Base-by-base conservation (phyloP, 2,888 invertebrate genomes). In the Dinocampus coccinellae region DNA sequence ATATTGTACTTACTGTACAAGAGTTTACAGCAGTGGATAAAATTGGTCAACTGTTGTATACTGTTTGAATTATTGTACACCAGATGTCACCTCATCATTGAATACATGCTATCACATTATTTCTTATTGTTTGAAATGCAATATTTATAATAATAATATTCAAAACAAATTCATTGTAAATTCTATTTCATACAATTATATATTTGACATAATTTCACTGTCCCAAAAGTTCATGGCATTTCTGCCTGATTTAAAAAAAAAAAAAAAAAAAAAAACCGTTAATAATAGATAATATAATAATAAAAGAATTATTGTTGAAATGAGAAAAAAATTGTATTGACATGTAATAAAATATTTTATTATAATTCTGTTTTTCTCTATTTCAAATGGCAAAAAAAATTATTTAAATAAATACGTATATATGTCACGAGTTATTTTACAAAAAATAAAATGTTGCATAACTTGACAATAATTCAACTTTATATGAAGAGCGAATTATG, bases 401-500 rank as follows among this genome's bases (percentile, higher is more conserved):
- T 58, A 3, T 9, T 33, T 33, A 34, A 16, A 58, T 34, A 33
- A n/a, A 55, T 53, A 57, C 11, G 36, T 3, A 16, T 4, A 34
- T 16, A 13, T 16, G 9, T 3, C 3, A 55, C 36, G 13, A 20
- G n/a, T 13, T 20, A 42, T 29, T 36, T 36, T 16, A 69, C 1
- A 16, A 16, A 52, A 24, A 60, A 47, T 34, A 55, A n/a, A 24
- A n/a, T 24, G 16, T 76, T 77, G 70, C 73, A 72, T 66, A 77
- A 77, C 65, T 6, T 62, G 20, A 26, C 20, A 58, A 65, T 29
- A 66, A 67, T 29, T 64, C 66, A 64, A 65, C 73, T 74, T 77
- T 79, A 82, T 80, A 79, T 58, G 34, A 47, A 80, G 77, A 79
- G 75, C 73, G 76, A 80, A 82, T 82, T 80, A 82, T 80, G 80